Evolutionary conservation across 2,797 vertebrate genomes (phyloP).

Genomic region (Loris lydekkerianus): DNA sequence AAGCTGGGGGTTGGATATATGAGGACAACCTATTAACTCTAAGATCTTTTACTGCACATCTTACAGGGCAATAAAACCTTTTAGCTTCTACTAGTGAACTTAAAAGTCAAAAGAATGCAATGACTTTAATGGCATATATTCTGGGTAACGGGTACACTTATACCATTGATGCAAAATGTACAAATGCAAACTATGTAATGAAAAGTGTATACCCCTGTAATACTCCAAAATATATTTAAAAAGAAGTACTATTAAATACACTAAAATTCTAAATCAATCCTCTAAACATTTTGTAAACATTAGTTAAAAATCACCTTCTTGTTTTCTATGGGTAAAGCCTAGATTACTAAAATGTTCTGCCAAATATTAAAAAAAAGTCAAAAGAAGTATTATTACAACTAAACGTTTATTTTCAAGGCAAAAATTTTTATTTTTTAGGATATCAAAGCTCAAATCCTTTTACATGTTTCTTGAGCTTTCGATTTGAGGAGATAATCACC

Average conservation of each 20-base stretch:
- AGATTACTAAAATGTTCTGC: too few species aligned
- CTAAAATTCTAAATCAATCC: too few species aligned
- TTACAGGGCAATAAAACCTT: not conserved
- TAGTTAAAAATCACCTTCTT: too few species aligned
- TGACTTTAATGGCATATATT: too few species aligned
- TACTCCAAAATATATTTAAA: too few species aligned
- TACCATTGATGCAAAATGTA: too few species aligned
- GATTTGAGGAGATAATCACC: not conserved
- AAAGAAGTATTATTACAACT: not conserved
- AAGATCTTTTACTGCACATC: not conserved
- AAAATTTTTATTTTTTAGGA: not conserved
- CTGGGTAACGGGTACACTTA: too few species aligned
- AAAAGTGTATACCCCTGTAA: too few species aligned
- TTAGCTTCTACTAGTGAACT: not conserved
- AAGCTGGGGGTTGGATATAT: not conserved
- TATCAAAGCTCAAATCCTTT: constrained; percentile 11
- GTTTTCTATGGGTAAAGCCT: too few species aligned
- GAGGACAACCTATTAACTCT: not conserved
- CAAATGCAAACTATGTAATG: too few species aligned
- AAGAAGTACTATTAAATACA: too few species aligned
- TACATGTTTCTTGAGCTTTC: constrained; percentile 21
- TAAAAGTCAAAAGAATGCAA: not conserved
- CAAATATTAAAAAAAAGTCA: not conserved
- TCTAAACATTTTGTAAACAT: too few species aligned
- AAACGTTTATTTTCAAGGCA: constrained; percentile 21